Percentiles rank a stretch among this genome's conserved stretches.
phyloP scores from a whole-genome alignment of 2,797 vertebrate species.

The Propithecus deckenii region DNA sequence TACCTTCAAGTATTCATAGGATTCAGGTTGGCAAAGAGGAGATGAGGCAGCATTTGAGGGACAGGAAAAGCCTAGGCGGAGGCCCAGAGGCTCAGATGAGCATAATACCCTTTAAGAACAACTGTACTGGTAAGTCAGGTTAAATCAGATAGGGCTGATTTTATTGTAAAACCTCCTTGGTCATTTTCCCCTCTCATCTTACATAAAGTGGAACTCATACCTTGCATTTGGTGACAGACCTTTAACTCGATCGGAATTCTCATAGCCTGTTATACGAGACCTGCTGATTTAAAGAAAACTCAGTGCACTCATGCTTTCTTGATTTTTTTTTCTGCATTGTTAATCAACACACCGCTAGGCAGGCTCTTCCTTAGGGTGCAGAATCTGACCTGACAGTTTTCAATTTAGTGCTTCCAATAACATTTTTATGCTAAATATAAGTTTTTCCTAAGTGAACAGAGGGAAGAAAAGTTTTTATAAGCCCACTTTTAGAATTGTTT shows the following conservation, averaged over 20 bases:
- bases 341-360: neutral
- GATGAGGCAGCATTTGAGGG: neutral
- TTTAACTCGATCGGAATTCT: neutral
- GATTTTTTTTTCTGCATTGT: constrained; percentile 34
- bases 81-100: neutral
- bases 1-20: neutral
- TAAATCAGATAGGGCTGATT: neutral
- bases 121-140: neutral
- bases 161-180: neutral
- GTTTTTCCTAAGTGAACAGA: constrained; percentile 54
- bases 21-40: neutral
- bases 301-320: neutral
- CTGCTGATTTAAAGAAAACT: constrained; percentile 22
- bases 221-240: neutral
- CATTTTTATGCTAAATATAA: constrained; percentile 63
- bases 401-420: constrained; percentile 47
- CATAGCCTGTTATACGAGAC: neutral
- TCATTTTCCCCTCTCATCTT: neutral
- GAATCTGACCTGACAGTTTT: constrained; percentile 56
- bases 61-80: neutral
- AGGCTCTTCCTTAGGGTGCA: constrained; percentile 34
- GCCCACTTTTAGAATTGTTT: constrained; percentile 69
- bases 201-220: neutral
- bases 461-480: constrained; percentile 63
- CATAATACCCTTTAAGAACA: neutral